Conservation (phyloP, 2,113 vertebrate genomes). For the Tetrax tetrax region DNA sequence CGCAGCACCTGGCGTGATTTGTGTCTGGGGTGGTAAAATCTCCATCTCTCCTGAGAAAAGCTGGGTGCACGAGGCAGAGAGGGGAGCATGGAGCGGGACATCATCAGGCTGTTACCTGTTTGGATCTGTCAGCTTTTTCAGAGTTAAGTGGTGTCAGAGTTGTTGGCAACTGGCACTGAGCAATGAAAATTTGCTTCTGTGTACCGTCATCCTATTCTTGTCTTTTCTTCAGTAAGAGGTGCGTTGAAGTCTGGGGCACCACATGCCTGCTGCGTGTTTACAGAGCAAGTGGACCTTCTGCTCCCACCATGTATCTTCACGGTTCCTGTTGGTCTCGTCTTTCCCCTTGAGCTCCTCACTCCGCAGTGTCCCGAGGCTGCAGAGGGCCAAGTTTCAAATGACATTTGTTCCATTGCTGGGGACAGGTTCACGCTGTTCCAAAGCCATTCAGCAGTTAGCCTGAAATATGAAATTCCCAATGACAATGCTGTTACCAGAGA, state of each 20-base stretch:
- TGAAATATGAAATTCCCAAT: neutral
- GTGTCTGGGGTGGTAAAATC: accelerated
- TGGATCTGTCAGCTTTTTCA: neutral
- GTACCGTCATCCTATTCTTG: no score
- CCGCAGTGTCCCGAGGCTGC: neutral
- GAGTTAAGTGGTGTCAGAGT: neutral
- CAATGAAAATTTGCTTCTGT: accelerated
- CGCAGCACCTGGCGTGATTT: accelerated
- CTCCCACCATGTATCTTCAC: accelerated
- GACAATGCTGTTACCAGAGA: neutral
- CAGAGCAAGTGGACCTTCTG: neutral
- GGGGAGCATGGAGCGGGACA: neutral
- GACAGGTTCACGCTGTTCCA: neutral
- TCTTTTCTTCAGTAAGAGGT: accelerated
- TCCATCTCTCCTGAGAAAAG: accelerated
- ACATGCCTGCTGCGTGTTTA: accelerated
- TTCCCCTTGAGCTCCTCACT: neutral
- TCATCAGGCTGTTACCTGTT: neutral
- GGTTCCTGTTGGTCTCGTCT: neutral
- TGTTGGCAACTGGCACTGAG: neutral
- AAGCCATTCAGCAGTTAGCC: neutral
- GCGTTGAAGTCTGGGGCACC: accelerated
- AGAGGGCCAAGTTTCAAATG: neutral
- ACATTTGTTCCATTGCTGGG: neutral
- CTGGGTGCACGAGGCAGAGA: accelerated